phyloP scores from a whole-genome alignment of 2,888 invertebrate genomes.

The Erynnis tages region DNA sequence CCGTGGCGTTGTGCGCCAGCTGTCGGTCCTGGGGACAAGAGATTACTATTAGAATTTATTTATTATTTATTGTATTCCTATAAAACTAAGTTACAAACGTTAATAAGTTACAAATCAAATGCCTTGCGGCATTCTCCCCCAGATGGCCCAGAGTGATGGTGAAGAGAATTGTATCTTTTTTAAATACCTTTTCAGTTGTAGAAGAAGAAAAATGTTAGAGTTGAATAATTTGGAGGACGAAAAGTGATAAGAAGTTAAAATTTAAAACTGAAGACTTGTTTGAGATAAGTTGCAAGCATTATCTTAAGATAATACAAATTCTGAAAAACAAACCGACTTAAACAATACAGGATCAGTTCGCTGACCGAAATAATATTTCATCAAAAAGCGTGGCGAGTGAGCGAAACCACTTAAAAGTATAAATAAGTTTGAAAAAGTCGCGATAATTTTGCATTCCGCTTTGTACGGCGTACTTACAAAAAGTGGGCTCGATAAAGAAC shows the following conservation, averaged over 20 bases:
- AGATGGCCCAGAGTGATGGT: too few relatives aligned
- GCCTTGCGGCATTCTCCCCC: too few relatives aligned
- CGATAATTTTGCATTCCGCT: constrained; percentile 22
- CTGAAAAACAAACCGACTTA: neutral
- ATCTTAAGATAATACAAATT: neutral
- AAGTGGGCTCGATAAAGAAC: constrained; percentile 11
- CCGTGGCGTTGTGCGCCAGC: constrained; percentile 92
- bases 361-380: constrained; percentile 18
- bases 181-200: too few relatives aligned
- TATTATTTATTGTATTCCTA: too few relatives aligned
- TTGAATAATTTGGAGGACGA: too few relatives aligned
- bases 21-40: constrained; percentile 83
- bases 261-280: too few relatives aligned
- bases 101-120: too few relatives aligned
- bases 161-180: too few relatives aligned
- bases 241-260: too few relatives aligned
- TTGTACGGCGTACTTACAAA: constrained; percentile 9
- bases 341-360: constrained; percentile 3
- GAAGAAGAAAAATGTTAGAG: too few relatives aligned
- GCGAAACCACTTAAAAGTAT: constrained; percentile 20
- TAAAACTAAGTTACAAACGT: too few relatives aligned
- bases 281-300: too few relatives aligned
- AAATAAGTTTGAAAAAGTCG: constrained; percentile 21
- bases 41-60: neutral
- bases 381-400: constrained; percentile 11